Evolutionary conservation across 2,797 vertebrate species (phyloP), one percentile per base, ranked within the genome.

Genomic region (Masticophis lateralis): DNA sequence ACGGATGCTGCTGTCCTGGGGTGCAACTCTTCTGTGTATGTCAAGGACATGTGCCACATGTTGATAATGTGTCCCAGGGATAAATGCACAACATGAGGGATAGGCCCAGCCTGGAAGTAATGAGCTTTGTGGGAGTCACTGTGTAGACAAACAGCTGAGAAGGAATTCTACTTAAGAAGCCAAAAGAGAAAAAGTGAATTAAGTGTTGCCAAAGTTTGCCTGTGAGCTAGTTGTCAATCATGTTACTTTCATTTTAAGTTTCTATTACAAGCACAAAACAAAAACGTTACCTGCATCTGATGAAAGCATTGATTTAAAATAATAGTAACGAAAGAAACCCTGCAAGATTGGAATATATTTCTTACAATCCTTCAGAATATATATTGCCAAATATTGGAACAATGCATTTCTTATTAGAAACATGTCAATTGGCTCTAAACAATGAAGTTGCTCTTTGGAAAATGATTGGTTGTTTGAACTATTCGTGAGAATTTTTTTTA

Each of bases 11-110:
- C 97, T 97, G 56, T 98, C 97, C 98, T 96, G 97, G 96, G 96
- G 97, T 98, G 98, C 97, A 96, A 95, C 98, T 98, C 98, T 98
- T 98, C 98, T 98, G 97, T 98, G 98, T 98, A 97, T 98, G 98
- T 99, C 98, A 99, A 98, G 98, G 98, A 99, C 98, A 99, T 98
- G 98, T 98, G 98, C 98, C 98, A 99, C 98, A 99, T 98, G 98
- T 98, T 99, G 98, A 98, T 98, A 97, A 97, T 97, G 97, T 98
- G 96, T 97, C 97, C 96, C 92, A n/a, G 97, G 98, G 97, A 97
- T 98, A 97, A 98, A 98, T 98, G 97, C 97, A 93, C 96, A 74
- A 97, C 97, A 97, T 95, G 96, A 96, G 97, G 96, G 96, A 97
- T 97, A 97, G 97, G 96, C 96, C 63, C 92, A 95, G 96, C 94